Evolutionary conservation across 53 echinoderm and acorn worm species (phyloP).

Genomic region (Holothuria leucospilota): DNA sequence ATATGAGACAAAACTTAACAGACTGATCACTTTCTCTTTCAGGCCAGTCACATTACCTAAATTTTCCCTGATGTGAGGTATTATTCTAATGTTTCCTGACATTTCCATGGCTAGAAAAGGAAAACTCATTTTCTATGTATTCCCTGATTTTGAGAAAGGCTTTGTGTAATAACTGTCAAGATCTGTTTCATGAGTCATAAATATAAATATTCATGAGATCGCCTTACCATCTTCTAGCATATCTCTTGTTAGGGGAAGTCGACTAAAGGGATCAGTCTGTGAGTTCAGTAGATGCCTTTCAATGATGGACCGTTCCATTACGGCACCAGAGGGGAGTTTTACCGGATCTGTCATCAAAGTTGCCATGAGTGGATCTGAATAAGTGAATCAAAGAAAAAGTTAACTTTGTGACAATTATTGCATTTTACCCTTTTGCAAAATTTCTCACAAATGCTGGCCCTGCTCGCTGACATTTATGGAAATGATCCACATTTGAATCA

Average conservation of each 20-base stretch:
- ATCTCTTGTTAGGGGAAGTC: slow-evolving; percentile 79
- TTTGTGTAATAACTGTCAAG: too few relatives aligned
- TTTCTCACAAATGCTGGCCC: not conserved
- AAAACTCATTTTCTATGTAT: too few relatives aligned
- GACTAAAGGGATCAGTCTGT: slow-evolving; percentile 86
- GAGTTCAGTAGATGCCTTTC: slow-evolving; percentile 97
- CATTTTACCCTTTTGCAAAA: not conserved
- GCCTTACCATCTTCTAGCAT: slow-evolving; percentile 79
- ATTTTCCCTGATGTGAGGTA: too few relatives aligned
- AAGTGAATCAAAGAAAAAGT: not conserved
- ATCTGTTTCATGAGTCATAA: too few relatives aligned
- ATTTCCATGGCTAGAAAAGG: too few relatives aligned
- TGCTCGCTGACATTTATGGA: not conserved
- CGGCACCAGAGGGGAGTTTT: slow-evolving; percentile 85
- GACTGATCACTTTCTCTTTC: too few relatives aligned
- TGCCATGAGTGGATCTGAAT: slow-evolving; percentile 93
- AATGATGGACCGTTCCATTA: slow-evolving; percentile 96
- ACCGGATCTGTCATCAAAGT: slow-evolving; percentile 95
- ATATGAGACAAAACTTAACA: too few relatives aligned
- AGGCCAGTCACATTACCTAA: too few relatives aligned
- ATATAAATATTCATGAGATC: not conserved
- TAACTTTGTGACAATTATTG: not conserved
- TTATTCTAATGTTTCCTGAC: too few relatives aligned
- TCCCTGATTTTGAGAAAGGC: too few relatives aligned
- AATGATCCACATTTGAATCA: not conserved